Evolutionary conservation across 2,113 vertebrate species (phyloP).

Genomic region (Campylomormyrus tamandua): DNA sequence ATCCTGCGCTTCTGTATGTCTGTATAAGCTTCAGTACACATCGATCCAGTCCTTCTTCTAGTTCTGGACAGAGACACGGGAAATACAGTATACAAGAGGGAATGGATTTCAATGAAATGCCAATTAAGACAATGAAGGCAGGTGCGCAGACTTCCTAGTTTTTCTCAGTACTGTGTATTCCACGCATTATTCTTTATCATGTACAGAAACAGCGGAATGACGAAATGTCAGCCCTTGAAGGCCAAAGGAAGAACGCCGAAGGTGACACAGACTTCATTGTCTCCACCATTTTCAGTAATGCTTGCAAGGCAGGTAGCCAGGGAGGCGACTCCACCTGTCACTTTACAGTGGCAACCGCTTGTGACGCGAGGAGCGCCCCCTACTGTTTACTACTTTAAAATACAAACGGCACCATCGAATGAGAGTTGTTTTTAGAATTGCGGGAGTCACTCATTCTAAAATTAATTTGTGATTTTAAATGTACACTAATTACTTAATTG

Average conservation of each 20-base stretch:
- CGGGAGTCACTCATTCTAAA: neutral
- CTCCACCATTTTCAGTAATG: neutral
- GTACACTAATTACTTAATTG: neutral
- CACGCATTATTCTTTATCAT: neutral
- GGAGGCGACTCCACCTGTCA: neutral
- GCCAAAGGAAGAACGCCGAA: neutral
- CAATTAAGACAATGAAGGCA: neutral
- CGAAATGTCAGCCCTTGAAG: neutral
- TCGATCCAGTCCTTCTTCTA: neutral
- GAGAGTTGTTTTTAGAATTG: neutral
- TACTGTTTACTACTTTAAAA: neutral
- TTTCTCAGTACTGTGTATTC: neutral
- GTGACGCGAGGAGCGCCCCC: neutral
- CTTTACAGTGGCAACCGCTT: neutral
- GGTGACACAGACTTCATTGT: slow-evolving; percentile 35
- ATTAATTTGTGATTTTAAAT: neutral
- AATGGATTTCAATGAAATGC: neutral
- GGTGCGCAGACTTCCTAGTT: neutral
- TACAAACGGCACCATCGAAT: neutral
- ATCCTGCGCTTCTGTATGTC: neutral
- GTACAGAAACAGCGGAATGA: slow-evolving; percentile 37
- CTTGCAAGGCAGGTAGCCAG: neutral
- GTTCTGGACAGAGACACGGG: neutral
- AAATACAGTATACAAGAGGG: neutral
- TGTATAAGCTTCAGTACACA: neutral